phyloP scores from a whole-genome alignment of 2,113 vertebrate genomes.

The Xyrauchen texanus region DNA sequence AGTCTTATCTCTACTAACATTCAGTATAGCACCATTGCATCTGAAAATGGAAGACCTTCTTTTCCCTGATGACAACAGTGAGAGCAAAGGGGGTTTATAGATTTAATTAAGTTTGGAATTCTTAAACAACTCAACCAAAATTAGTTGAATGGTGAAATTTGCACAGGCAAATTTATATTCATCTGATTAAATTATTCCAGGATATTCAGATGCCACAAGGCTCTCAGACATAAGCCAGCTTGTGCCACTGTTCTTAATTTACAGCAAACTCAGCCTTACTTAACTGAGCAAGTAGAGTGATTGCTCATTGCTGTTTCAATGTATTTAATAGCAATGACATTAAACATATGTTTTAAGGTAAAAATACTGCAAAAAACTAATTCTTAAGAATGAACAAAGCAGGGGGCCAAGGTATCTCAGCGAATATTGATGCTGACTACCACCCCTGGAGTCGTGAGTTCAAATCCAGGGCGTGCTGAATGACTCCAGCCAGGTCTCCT shows the following conservation, averaged over 20 bases:
- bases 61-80: constrained; percentile 11
- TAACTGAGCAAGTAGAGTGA: neutral
- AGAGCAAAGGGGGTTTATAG: neutral
- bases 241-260: constrained; percentile 21
- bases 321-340: no score
- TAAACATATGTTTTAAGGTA: no score
- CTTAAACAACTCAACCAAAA: neutral
- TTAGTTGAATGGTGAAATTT: neutral
- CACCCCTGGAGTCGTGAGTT: no score
- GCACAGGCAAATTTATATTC: neutral
- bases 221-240: constrained; percentile 2
- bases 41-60: neutral
- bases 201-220: neutral
- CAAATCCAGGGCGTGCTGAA: no score
- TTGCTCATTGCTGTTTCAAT: neutral
- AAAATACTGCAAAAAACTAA: no score
- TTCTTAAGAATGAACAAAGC: no score
- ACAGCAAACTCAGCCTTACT: constrained; percentile 6
- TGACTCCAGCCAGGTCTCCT: no score
- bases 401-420: no score
- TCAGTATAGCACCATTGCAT: neutral
- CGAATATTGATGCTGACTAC: no score
- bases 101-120: no score
- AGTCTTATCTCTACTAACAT: constrained; percentile 25
- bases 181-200: constrained; percentile 1